These are phyloP conservation scores for Neosilurus mollespiculum DNA, from an alignment of 2,797 vertebrate species.

Conservation along the genomic window DNA sequence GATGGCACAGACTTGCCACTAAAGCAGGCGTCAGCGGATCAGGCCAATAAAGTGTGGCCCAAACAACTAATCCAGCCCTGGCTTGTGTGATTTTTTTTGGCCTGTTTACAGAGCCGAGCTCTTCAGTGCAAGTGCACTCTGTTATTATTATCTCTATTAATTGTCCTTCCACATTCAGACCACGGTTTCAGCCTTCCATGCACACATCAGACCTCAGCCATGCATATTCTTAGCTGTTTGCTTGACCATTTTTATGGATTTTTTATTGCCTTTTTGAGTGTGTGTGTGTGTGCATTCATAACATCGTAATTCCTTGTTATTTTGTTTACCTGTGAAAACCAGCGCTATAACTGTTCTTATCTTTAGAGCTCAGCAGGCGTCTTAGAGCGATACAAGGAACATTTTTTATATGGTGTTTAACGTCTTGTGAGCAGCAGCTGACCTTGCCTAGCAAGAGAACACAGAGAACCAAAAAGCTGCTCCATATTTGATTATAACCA, in stretches of 20 bases:
- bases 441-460: conserved; percentile 66
- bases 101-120: conserved; percentile 63
- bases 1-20: conserved; percentile 65
- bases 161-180: conserved; percentile 67
- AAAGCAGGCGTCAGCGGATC: conserved; percentile 64
- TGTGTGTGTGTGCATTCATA: conserved; percentile 4
- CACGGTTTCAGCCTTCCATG: conserved; percentile 41
- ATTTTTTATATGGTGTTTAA: conserved; percentile 62
- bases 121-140: conserved; percentile 44
- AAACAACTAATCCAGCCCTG: conserved; percentile 62
- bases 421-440: conserved; percentile 62
- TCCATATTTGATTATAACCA: conserved; percentile 60
- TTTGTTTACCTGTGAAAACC: conserved; percentile 61
- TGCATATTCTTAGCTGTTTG: conserved; percentile 5
- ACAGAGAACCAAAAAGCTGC: conserved; percentile 59
- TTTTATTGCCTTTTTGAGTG: neutral
- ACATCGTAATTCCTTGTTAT: conserved; percentile 57
- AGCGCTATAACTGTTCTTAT: conserved; percentile 65
- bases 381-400: conserved; percentile 68
- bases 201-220: conserved; percentile 32
- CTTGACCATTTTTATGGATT: conserved; percentile 26
- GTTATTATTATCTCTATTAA: conserved; percentile 65
- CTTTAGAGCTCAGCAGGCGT: conserved; percentile 74
- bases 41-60: conserved; percentile 65
- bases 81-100: conserved; percentile 61